Evolutionary conservation across 2,797 vertebrate species (phyloP), one percentile per base, ranked within the genome.

Genomic region (Rhodeus uyekii): DNA sequence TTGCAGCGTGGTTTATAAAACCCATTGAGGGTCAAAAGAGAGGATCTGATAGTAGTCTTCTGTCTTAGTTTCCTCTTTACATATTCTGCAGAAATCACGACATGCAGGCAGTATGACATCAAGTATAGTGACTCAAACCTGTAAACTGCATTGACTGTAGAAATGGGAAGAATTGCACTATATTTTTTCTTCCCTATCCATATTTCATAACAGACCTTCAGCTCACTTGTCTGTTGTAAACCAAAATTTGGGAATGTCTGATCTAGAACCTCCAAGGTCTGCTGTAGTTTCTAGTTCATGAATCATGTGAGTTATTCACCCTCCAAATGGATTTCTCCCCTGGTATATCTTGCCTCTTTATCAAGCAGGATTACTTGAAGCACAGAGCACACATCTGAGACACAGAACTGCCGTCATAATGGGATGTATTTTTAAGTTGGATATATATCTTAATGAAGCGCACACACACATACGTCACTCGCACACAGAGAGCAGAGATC

Each of bases 1-100:
- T 90, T 95, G 93, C 94, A 94, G 93, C 89, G 91, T 91, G 88
- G 90, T 63, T 87, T 90, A 88, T 90, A 90, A 88, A 89, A 84
- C 86, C 90, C 91, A 89, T 16, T 90, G 85, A 90, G 87, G 89
- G 84, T 60, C n/a, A 69, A 63, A 55, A 86, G 55, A 16, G 78
- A 85, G 87, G 88, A 91, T 88, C 81, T 82, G 87, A 91, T 86
- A 89, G 84, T 46, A 60, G 73, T 44, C 88, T 39, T 71, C 71
- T 76, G 36, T 32, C 38, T 67, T 55, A 29, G n/a, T n/a, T 78
- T 69, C 34, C 65, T 63, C 63, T 36, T 0, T 83, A 85, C 61
- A 83, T 78, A 64, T 79, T 87, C 12, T 75, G 44, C 24, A 76
- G 64, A 64, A 78, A 19, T 78, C 67, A 8, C 12, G 34, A 7